A percentile compares a stretch with the other conserved stretches of the same genome.
These are phyloP conservation scores for Drosophila demipolita DNA, from an alignment of 2,888 invertebrate genomes.

Conservation along the genomic window DNA sequence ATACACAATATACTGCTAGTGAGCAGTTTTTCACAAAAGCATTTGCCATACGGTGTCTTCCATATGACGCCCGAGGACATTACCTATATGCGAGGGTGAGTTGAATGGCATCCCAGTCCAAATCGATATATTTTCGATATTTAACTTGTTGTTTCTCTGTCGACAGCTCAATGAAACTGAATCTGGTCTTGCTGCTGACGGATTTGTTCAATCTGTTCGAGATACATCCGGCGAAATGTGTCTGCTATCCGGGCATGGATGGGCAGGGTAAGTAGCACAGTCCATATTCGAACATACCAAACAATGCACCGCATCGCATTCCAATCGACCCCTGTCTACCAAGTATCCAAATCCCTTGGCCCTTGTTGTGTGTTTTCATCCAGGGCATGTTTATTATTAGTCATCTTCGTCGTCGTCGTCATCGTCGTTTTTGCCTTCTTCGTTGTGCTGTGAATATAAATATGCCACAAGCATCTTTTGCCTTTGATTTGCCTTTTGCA, in stretches of 20 bases:
- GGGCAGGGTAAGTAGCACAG: slow-evolving; percentile 82
- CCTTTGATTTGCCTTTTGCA: slow-evolving; percentile 44
- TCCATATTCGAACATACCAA: slow-evolving; percentile 21
- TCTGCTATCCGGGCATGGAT: slow-evolving; percentile 92
- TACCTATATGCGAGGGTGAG: slow-evolving; percentile 95
- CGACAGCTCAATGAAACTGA: slow-evolving; percentile 94
- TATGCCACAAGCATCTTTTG: slow-evolving; percentile 13
- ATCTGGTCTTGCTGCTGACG: slow-evolving; percentile 95
- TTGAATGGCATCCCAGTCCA: slow-evolving; percentile 20
- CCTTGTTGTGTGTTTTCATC: slow-evolving; percentile 52
- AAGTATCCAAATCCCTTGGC: slow-evolving; percentile 28
- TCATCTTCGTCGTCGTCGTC: slow-evolving; percentile 26
- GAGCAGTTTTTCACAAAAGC: slow-evolving; percentile 93
- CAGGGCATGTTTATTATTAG: slow-evolving; percentile 45
- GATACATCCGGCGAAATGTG: slow-evolving; percentile 95
- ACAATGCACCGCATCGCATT: slow-evolving; percentile 73
- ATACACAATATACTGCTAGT: slow-evolving; percentile 96
- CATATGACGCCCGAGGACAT: slow-evolving; percentile 98
- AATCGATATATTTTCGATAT: not conserved
- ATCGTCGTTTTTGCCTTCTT: slow-evolving; percentile 11
- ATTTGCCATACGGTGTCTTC: slow-evolving; percentile 95
- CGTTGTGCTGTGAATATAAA: slow-evolving; percentile 20
- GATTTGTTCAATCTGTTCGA: slow-evolving; percentile 97
- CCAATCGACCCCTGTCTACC: slow-evolving; percentile 26
- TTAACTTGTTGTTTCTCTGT: not conserved